These are phyloP conservation scores for Phalanger gymnotis DNA, from an alignment of 2,797 vertebrate genomes.

Conservation along the genomic window DNA sequence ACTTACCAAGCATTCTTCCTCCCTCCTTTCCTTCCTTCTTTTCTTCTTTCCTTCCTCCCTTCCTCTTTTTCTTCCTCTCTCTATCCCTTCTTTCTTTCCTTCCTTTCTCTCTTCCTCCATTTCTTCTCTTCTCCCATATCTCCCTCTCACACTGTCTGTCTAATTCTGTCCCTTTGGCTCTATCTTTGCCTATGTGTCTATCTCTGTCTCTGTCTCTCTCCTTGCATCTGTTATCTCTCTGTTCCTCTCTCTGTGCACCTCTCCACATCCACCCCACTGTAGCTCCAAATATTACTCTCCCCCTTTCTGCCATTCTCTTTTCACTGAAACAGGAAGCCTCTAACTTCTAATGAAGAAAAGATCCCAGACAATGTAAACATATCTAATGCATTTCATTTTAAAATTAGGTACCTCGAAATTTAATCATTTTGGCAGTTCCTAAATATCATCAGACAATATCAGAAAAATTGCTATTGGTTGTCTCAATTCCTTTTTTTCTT, in stretches of 20 bases:
- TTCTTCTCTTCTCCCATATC: neutral
- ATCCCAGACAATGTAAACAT: neutral
- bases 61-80: too few species aligned
- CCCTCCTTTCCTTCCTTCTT: neutral
- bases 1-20: neutral
- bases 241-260: accelerated
- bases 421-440: conserved; percentile 26
- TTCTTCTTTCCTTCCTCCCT: neutral
- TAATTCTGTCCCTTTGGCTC: neutral
- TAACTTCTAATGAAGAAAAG: neutral
- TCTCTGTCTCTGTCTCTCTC: neutral
- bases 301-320: neutral
- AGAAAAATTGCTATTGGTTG: neutral
- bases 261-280: neutral
- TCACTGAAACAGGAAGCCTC: conserved; percentile 1
- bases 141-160: neutral
- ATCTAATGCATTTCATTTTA: neutral
- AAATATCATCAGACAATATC: neutral
- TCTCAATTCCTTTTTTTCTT: neutral
- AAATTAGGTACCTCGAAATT: neutral
- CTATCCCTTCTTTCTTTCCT: neutral
- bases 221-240: neutral
- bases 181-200: neutral
- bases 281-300: neutral
- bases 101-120: neutral